Evolutionary conservation across 2,888 invertebrate genomes (phyloP).

Genomic region (Choreutis nemorana): DNA sequence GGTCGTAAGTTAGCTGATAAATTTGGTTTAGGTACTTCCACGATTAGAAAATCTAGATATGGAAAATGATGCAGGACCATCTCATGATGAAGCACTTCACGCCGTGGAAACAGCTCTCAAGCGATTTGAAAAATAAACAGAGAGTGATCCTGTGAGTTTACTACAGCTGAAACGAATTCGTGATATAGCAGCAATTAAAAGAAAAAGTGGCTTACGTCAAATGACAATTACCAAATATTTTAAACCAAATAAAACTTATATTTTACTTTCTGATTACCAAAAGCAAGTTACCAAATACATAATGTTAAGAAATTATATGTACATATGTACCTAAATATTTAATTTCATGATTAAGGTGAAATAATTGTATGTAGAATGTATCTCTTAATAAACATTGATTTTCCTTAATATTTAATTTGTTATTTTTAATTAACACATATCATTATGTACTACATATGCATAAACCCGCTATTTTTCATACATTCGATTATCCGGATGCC

Average conservation of each 20-base stretch:
- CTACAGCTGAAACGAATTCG: slow-evolving; percentile 11
- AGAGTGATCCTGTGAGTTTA: slow-evolving; percentile 11
- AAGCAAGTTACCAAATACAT: too few relatives aligned
- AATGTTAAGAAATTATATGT: not conserved
- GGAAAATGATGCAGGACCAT: slow-evolving; percentile 11
- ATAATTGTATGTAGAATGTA: too few relatives aligned
- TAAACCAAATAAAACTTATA: not conserved
- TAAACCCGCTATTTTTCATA: too few relatives aligned
- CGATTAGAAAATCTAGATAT: slow-evolving; percentile 13
- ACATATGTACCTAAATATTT: not conserved
- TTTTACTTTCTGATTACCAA: slow-evolving; percentile 1
- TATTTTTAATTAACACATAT: too few relatives aligned
- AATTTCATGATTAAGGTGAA: too few relatives aligned
- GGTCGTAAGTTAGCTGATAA: slow-evolving; percentile 16
- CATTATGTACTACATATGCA: too few relatives aligned
- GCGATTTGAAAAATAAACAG: slow-evolving; percentile 13
- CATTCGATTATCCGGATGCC: too few relatives aligned
- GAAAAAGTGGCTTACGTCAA: slow-evolving; percentile 8
- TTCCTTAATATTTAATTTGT: too few relatives aligned
- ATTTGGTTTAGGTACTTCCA: slow-evolving; percentile 19
- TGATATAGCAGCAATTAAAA: slow-evolving; percentile 6
- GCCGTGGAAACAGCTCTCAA: slow-evolving; percentile 13
- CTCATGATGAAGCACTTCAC: slow-evolving; percentile 12
- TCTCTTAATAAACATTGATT: too few relatives aligned
- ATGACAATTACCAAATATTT: slow-evolving; percentile 6